A percentile compares a stretch with the other conserved stretches of the same genome.
Conservation (phyloP, 1,140 invertebrate species). For the Cepaea nemoralis region DNA sequence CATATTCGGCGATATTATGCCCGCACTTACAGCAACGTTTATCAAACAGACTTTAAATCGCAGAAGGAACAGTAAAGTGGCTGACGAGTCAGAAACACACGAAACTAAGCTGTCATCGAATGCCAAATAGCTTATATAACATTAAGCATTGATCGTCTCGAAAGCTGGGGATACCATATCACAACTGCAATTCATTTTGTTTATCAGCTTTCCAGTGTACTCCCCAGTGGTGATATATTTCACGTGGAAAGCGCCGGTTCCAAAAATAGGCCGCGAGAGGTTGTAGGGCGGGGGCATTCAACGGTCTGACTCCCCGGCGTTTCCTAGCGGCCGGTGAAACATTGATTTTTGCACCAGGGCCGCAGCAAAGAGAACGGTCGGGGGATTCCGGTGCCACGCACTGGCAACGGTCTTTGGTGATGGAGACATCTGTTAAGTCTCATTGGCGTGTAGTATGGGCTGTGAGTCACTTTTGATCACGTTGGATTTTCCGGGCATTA, state of each 20-base stretch:
- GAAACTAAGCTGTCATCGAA: no score
- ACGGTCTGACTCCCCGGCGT: neutral
- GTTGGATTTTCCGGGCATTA: neutral
- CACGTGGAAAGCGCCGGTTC: constrained; percentile 16
- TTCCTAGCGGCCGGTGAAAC: constrained; percentile 6
- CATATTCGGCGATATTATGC: no score
- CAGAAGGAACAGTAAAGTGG: no score
- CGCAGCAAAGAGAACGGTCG: neutral
- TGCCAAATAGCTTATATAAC: neutral
- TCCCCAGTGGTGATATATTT: constrained; percentile 6
- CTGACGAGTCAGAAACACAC: no score
- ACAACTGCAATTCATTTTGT: neutral
- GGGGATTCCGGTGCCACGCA: neutral
- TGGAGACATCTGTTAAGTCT: neutral
- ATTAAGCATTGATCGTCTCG: neutral
- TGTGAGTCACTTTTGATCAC: neutral
- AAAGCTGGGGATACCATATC: neutral
- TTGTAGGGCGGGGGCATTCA: neutral
- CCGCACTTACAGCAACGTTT: no score
- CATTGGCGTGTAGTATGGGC: neutral
- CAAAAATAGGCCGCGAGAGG: constrained; percentile 2
- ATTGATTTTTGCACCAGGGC: constrained; percentile 1
- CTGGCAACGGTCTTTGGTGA: neutral
- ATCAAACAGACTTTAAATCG: no score
- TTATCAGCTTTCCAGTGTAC: constrained; percentile 8